A percentile compares a stretch with the other conserved stretches of the same genome.
Evolutionary conservation across 2,888 invertebrate genomes (phyloP).

Genomic region (Lasioglossum figueresi): DNA sequence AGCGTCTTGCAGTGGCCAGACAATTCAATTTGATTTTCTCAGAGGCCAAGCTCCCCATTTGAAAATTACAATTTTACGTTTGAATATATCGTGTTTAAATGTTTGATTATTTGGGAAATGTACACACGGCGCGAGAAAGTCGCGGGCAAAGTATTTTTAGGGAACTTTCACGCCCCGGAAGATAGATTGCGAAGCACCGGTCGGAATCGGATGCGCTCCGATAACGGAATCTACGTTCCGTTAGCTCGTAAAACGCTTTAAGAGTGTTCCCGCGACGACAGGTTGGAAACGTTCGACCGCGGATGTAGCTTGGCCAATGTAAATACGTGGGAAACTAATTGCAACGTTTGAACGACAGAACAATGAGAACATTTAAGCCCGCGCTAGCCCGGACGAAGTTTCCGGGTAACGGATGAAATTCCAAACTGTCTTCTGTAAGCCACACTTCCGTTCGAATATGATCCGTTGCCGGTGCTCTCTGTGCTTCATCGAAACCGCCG

Average conservation of each 20-base stretch:
- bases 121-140: background rate
- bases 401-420: conserved; percentile 57
- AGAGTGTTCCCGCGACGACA: background rate
- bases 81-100: background rate
- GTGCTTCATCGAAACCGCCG: conserved; percentile 43
- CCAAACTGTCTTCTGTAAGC: conserved; percentile 62
- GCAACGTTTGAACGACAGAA: conserved; percentile 53
- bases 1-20: background rate
- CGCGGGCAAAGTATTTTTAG: background rate
- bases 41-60: too few species aligned
- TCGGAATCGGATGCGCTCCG: background rate
- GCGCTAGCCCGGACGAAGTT: conserved; percentile 38
- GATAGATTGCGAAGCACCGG: background rate
- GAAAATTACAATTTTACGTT: background rate
- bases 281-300: conserved; percentile 7
- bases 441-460: conserved; percentile 62
- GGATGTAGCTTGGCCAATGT: conserved; percentile 7
- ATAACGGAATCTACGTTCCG: background rate
- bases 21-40: background rate
- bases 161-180: background rate
- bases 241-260: background rate
- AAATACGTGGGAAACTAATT: conserved; percentile 61
- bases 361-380: conserved; percentile 54
- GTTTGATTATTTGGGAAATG: too few species aligned
- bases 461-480: conserved; percentile 40